phyloP scores from a whole-genome alignment of 2,797 vertebrate species.

The Aphelocoma californica region DNA sequence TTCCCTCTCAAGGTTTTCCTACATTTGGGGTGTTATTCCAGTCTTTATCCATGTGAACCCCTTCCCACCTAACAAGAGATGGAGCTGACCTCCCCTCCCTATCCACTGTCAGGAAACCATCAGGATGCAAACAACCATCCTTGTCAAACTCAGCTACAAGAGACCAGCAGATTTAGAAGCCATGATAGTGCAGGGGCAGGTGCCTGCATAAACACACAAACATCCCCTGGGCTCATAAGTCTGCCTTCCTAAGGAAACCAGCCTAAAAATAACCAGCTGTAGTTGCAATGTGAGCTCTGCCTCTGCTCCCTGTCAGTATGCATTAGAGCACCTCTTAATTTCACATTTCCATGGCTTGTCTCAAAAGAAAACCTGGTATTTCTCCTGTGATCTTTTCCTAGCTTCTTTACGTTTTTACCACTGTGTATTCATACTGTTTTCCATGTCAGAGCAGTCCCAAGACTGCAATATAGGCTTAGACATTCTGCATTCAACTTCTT shows the following conservation, averaged over 20 bases:
- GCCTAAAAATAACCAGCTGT: not conserved
- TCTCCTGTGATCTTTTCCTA: not conserved
- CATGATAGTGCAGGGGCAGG: not conserved
- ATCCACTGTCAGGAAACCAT: not conserved
- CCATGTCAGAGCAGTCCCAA: not conserved
- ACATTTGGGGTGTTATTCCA: not conserved
- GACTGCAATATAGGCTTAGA: not conserved
- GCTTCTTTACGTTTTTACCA: conserved; percentile 1
- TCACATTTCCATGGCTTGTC: not conserved
- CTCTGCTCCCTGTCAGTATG: not conserved
- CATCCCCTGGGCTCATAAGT: not conserved
- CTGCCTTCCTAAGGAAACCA: not conserved
- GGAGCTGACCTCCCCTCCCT: not conserved
- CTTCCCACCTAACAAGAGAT: fast-evolving
- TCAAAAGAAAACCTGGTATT: conserved; percentile 6
- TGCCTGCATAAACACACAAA: not conserved
- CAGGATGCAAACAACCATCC: not conserved
- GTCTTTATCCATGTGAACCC: not conserved
- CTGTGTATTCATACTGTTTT: not conserved
- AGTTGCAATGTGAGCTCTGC: not conserved
- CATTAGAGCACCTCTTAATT: conserved; percentile 10
- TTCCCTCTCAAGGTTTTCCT: not conserved
- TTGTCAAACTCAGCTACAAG: not conserved
- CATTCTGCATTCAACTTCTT: not conserved
- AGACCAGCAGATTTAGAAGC: not conserved